These are phyloP conservation scores for Rhabdophis nuchalis DNA, from an alignment of 2,797 vertebrate species.

Conservation along the genomic window DNA sequence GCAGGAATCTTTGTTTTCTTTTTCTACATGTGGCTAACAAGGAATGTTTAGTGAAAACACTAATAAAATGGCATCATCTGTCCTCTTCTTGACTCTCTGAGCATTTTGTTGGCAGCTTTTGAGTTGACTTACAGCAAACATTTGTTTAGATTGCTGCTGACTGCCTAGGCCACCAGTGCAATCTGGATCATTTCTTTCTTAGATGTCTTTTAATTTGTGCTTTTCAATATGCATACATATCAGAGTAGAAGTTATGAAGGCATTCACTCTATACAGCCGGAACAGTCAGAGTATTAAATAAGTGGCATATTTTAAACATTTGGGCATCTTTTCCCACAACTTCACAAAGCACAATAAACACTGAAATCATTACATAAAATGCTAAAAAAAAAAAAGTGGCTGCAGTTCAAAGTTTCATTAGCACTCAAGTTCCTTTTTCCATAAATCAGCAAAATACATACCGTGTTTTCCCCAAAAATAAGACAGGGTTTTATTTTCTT, in stretches of 20 bases:
- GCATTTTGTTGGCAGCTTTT: slow-evolving; percentile 35
- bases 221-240: background rate
- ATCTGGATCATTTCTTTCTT: slow-evolving; percentile 19
- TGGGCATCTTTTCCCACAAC: background rate
- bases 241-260: background rate
- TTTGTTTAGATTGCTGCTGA: slow-evolving; percentile 47
- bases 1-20: slow-evolving; percentile 45
- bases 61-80: slow-evolving; percentile 54
- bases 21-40: slow-evolving; percentile 46
- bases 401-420: background rate
- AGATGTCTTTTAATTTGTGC: background rate
- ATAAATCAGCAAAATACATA: background rate
- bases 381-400: background rate
- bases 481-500: too few species aligned
- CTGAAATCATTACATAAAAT: background rate
- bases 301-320: background rate
- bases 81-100: slow-evolving; percentile 24
- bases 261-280: background rate
- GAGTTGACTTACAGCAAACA: background rate
- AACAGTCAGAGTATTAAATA: background rate
- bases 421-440: background rate
- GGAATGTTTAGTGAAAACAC: slow-evolving; percentile 25
- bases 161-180: slow-evolving; percentile 33
- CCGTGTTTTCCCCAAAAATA: too few species aligned
- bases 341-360: background rate